Percentiles rank a stretch among this genome's conserved stretches.
Evolutionary conservation across 2,888 invertebrate species (phyloP).

Genomic region (Rhagonycha lutea): DNA sequence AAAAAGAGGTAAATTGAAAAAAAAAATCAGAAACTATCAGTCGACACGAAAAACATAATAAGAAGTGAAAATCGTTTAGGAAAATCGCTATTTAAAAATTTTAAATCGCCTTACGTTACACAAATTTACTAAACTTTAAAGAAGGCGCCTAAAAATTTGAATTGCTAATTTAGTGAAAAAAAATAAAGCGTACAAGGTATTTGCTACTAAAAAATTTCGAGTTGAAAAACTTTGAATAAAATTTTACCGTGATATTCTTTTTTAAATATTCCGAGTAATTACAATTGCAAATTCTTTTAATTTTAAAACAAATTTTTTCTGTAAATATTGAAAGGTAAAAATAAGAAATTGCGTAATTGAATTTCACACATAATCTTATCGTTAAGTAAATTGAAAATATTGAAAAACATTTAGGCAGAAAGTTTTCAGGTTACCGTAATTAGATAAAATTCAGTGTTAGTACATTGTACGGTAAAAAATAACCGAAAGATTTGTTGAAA

Average conservation of each 20-base stretch:
- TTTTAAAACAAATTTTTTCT: neutral
- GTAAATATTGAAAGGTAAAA: neutral
- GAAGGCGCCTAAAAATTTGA: conserved; percentile 21
- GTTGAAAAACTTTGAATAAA: conserved; percentile 16
- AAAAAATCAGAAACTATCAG: neutral
- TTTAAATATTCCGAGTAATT: conserved; percentile 8
- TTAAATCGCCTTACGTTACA: conserved; percentile 20
- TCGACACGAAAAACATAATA: neutral
- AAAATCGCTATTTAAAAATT: conserved; percentile 7
- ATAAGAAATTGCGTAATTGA: neutral
- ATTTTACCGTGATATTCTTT: conserved; percentile 17
- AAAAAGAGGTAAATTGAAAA: neutral
- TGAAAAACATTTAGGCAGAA: no score
- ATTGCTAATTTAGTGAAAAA: conserved; percentile 22
- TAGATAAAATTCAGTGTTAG: no score
- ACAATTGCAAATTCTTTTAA: conserved; percentile 16
- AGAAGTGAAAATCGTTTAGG: neutral
- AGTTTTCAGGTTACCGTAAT: no score
- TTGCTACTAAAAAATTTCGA: neutral
- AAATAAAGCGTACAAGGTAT: conserved; percentile 6
- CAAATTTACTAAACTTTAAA: conserved; percentile 15
- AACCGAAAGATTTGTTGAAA: no score
- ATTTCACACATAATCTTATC: neutral
- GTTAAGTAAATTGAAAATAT: neutral
- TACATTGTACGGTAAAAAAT: no score